These are phyloP conservation scores for Ammodytes dubius DNA, from an alignment of 2,113 vertebrate genomes.

Conservation along the genomic window DNA sequence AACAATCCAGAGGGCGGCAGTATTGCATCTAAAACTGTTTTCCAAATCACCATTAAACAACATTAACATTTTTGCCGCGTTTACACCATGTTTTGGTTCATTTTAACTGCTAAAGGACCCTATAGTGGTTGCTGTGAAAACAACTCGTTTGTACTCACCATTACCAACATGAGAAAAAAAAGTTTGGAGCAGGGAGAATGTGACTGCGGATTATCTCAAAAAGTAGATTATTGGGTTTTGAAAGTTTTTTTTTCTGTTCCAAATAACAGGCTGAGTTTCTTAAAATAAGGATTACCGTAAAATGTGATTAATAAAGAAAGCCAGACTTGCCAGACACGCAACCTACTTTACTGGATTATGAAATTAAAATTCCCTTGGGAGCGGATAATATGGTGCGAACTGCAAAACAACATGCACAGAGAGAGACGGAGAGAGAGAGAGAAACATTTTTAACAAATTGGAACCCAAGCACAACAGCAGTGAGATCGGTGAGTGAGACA, in stretches of 20 bases:
- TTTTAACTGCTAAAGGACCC: slow-evolving; percentile 12
- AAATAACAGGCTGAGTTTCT: slow-evolving; percentile 55
- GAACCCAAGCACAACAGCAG: slow-evolving; percentile 4
- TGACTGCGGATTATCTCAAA: slow-evolving; percentile 28
- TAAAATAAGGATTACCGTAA: slow-evolving; percentile 49
- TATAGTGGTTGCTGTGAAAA: slow-evolving; percentile 25
- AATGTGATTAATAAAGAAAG: slow-evolving; percentile 41
- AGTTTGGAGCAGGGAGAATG: background rate
- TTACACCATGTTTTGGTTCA: slow-evolving; percentile 27
- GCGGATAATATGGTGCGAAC: background rate
- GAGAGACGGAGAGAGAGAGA: slow-evolving; percentile 24
- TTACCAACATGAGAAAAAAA: slow-evolving; percentile 3
- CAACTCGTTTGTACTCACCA: slow-evolving; percentile 17
- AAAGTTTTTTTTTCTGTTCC: slow-evolving; percentile 32
- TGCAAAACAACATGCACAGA: slow-evolving; percentile 57
- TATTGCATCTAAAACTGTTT: too few species aligned
- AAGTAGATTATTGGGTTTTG: slow-evolving; percentile 52
- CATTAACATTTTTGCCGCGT: too few species aligned
- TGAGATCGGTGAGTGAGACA: slow-evolving; percentile 3
- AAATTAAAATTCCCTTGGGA: slow-evolving; percentile 31
- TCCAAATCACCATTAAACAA: too few species aligned
- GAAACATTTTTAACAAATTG: slow-evolving; percentile 2
- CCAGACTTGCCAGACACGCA: slow-evolving; percentile 20
- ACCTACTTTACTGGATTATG: slow-evolving; percentile 37
- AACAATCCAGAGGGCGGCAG: too few species aligned